Evolutionary conservation across 2,113 vertebrate genomes (phyloP).

Genomic region (Carettochelys insculpta): DNA sequence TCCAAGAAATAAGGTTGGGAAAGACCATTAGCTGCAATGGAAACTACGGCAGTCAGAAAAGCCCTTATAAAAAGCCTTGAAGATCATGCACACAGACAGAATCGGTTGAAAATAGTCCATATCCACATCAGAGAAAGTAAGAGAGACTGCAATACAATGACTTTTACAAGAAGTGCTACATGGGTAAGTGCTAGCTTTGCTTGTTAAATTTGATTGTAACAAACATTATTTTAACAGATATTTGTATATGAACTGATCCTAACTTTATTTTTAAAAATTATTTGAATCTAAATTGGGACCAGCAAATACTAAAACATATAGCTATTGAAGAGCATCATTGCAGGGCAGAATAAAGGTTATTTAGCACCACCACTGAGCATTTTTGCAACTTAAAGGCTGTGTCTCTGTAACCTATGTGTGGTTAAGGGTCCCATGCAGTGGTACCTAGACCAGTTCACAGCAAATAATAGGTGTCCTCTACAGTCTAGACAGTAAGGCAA

Average conservation of each 20-base stretch:
- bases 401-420: too few species aligned
- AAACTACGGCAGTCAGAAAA: conserved; percentile 30
- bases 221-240: background rate
- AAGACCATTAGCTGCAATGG: conserved; percentile 9
- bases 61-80: conserved; percentile 55
- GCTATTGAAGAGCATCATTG: background rate
- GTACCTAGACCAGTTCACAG: too few species aligned
- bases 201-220: accelerated
- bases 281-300: background rate
- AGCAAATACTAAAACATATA: background rate
- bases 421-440: too few species aligned
- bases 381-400: background rate
- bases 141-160: conserved; percentile 9
- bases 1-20: background rate
- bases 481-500: too few species aligned
- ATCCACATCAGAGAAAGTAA: background rate
- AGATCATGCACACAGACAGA: background rate
- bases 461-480: too few species aligned
- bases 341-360: background rate
- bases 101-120: background rate
- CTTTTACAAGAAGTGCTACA: background rate
- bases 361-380: accelerated
- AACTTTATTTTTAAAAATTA: background rate
- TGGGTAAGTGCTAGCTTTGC: conserved; percentile 36
- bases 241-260: background rate